Percentiles rank a stretch among this genome's conserved stretches.
Evolutionary conservation across 2,797 vertebrate species (phyloP).

Genomic region (Spheniscus humboldti): DNA sequence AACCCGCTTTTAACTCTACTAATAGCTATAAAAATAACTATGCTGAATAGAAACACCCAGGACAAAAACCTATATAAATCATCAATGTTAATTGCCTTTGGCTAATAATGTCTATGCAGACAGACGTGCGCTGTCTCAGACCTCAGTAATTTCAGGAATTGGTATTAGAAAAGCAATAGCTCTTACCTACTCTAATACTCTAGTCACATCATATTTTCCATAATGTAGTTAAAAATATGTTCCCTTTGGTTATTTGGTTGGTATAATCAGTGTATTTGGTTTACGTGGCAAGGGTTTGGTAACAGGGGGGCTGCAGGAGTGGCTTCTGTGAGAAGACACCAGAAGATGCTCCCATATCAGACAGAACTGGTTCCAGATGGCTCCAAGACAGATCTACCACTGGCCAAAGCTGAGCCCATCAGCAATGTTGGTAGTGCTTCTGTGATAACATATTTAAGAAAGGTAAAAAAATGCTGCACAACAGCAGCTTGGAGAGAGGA

Average conservation of each 20-base stretch:
- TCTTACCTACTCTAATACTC: not conserved
- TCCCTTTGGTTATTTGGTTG: not conserved
- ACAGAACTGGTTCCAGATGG: not conserved
- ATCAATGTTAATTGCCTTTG: not conserved
- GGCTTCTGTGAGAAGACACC: not conserved
- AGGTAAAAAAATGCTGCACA: not conserved
- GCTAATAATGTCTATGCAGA: not conserved
- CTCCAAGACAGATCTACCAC: not conserved
- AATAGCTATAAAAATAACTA: not conserved
- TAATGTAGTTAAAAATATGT: not conserved
- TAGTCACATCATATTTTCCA: not conserved
- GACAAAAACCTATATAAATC: not conserved
- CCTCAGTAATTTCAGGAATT: not conserved
- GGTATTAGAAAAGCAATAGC: not conserved
- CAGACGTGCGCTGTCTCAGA: not conserved
- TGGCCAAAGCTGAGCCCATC: not conserved
- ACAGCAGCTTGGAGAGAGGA: not conserved
- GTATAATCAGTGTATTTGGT: not conserved
- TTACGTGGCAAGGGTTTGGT: not conserved
- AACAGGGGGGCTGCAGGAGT: not conserved
- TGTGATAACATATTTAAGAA: not conserved
- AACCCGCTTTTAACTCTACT: not conserved
- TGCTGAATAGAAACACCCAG: not conserved
- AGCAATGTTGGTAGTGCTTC: not conserved
- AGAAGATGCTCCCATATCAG: not conserved